Evolutionary conservation across 2,113 vertebrate species (phyloP).

Genomic region (Prionailurus viverrinus): DNA sequence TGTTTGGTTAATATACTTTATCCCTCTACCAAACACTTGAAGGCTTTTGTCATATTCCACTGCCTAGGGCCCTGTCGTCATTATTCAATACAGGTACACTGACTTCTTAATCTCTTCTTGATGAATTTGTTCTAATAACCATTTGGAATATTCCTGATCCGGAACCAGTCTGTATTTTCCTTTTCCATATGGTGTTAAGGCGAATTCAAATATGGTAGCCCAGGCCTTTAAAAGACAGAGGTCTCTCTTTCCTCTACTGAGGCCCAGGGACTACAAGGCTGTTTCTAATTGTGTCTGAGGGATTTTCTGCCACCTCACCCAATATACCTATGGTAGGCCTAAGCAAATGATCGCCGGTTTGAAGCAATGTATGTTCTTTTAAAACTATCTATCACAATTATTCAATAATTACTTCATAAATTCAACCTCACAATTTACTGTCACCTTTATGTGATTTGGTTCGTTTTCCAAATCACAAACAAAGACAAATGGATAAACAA

Average conservation of each 20-base stretch:
- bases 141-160: neutral
- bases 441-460: constrained; percentile 20
- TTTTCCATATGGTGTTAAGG: neutral
- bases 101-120: neutral
- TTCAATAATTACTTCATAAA: neutral
- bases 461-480: constrained; percentile 30
- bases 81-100: neutral
- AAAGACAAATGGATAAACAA: constrained; percentile 3
- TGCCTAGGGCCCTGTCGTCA: neutral
- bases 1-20: neutral
- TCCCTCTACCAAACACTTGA: neutral
- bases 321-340: neutral
- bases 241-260: neutral
- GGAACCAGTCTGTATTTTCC: neutral
- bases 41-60: neutral
- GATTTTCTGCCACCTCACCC: neutral
- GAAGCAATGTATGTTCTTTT: neutral
- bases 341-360: neutral
- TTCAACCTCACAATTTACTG: neutral
- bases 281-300: neutral
- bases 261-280: neutral
- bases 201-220: neutral
- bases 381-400: neutral
- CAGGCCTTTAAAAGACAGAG: neutral
- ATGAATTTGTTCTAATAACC: neutral